Base-by-base conservation (phyloP, 2,888 invertebrate species). In the Tineola bisselliella region DNA sequence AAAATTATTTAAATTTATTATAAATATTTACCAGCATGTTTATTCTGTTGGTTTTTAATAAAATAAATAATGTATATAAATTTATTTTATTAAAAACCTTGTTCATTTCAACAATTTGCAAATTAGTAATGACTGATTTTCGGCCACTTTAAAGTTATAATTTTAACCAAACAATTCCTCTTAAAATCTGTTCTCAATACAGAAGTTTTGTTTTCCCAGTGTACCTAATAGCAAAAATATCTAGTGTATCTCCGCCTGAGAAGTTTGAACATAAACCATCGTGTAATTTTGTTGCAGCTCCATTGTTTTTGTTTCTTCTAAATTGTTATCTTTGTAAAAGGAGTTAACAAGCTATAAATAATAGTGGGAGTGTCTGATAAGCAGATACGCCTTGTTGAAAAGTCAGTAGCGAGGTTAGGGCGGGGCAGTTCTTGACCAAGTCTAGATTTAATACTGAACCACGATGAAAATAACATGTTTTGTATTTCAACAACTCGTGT, bases 321-420 rank as follows among this genome's bases (percentile, higher is more conserved):
- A 48, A 48, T 15, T 48, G 48, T 48, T 48, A 48, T 48, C 48
- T 33, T 33, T 58, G 58, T 13, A 31, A 30, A 43, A 30, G 31
- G 48, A 17, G 60, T 60, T 60, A 44, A 60, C 44, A 60, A 60
- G 60, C 60, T 25, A 60, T 60, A 60, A 60, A 60, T 60, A 60
- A 59, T 19, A 44, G 60, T 60, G 44, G 48, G 48, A 30, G 60
- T 48, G 48, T 43, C 25, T 48, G 59, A 44, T 60, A 60, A 44
- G 31, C 19, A 60, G 44, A 59, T 59, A 59, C 59, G 59, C 43
- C 48, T 33, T 59, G 59, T 59, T 44, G 59, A 59, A 44, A 43
- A 59, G 60, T 44, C 31, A 31, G 59, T 48, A 44, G 60, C 60
- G 48, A 60, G 8, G 48, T 43, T 15, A 43, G 60, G 60, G 60